phyloP scores from a whole-genome alignment of 2,888 invertebrate species.

The Phortica okadai region DNA sequence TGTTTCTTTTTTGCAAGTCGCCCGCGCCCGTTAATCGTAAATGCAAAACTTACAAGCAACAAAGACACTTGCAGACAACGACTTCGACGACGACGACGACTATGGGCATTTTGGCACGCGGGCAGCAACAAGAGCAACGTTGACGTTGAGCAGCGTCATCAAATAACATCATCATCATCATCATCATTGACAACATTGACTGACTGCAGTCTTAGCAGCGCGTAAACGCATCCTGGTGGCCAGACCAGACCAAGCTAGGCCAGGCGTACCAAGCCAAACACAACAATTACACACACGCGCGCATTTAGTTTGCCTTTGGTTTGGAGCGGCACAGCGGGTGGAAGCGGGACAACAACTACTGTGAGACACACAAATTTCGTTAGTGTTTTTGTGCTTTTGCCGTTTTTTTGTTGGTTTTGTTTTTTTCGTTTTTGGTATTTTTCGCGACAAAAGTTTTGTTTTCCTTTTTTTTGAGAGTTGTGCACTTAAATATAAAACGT shows the following conservation, averaged over 20 bases:
- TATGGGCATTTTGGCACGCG: constrained; percentile 10
- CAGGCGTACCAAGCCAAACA: not conserved
- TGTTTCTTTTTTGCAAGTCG: not conserved
- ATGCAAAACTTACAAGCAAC: constrained; percentile 13
- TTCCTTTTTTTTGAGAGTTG: too few species aligned
- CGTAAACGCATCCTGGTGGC: constrained; percentile 12
- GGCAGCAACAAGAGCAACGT: not conserved
- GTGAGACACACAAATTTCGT: not conserved
- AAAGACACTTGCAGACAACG: constrained; percentile 20
- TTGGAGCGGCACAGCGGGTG: too few species aligned
- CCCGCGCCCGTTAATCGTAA: constrained; percentile 31
- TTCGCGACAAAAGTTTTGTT: too few species aligned
- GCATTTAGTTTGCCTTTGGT: not conserved
- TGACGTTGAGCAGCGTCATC: not conserved
- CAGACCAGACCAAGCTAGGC: not conserved
- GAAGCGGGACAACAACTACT: not conserved
- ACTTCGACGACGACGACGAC: constrained; percentile 30
- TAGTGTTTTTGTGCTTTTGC: not conserved
- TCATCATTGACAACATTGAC: not conserved
- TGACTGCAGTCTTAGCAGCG: too few species aligned
- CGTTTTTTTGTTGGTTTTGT: not conserved
- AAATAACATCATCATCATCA: not conserved
- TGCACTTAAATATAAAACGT: not conserved
- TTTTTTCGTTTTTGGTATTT: not conserved
- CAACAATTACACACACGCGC: not conserved